A percentile compares a stretch with the other conserved stretches of the same genome.
Conservation (phyloP, 2,888 invertebrate species). For the Hirtodrosophila duncani region DNA sequence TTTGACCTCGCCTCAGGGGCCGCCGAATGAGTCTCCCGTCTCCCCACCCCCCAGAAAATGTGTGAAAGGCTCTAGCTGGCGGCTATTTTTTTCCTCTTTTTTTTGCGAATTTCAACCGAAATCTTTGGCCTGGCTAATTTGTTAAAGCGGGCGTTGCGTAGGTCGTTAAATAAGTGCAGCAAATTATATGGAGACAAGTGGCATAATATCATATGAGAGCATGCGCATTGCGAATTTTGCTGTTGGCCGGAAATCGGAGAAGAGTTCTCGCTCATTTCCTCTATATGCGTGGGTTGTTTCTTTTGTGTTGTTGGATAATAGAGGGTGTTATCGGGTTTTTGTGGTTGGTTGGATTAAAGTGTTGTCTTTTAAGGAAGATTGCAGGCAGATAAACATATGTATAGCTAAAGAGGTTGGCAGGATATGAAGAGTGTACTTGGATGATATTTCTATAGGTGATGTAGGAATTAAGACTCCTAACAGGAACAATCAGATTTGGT, state of each 20-base stretch:
- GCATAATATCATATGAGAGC: conserved; percentile 34
- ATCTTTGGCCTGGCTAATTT: conserved; percentile 46
- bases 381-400: too few relatives aligned
- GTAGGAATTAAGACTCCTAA: too few relatives aligned
- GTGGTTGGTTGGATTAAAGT: too few relatives aligned
- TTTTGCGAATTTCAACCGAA: conserved; percentile 5
- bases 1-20: conserved; percentile 50
- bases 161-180: conserved; percentile 65
- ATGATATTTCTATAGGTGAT: too few relatives aligned
- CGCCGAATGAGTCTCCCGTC: conserved; percentile 10
- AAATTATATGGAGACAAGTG: conserved; percentile 67
- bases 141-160: conserved; percentile 62
- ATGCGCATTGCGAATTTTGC: conserved; percentile 15
- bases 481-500: too few relatives aligned
- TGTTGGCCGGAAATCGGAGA: conserved; percentile 42
- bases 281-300: conserved; percentile 28
- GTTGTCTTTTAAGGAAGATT: too few relatives aligned
- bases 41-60: conserved; percentile 24
- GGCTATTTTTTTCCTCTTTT: conserved; percentile 30
- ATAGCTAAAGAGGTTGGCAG: too few relatives aligned
- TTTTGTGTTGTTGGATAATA: too few relatives aligned
- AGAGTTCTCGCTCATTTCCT: conserved; percentile 3
- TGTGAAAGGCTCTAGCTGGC: conserved; percentile 43
- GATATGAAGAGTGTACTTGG: too few relatives aligned
- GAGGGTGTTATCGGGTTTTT: too few relatives aligned